Evolutionary conservation across 2,113 vertebrate species (phyloP).

Genomic region (Apodemus sylvaticus): DNA sequence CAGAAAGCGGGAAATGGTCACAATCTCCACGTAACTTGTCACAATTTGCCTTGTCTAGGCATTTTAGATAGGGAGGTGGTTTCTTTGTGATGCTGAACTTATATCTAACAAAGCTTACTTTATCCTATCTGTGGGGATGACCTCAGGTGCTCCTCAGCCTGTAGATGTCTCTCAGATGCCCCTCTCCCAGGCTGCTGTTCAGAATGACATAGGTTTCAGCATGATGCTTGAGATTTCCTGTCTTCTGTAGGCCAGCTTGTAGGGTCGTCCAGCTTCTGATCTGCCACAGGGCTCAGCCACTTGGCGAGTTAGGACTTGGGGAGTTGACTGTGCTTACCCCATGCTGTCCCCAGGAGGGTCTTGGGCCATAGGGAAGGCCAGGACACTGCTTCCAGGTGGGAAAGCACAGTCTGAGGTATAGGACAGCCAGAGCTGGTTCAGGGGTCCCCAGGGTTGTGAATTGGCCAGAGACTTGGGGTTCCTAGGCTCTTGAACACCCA

Average conservation of each 20-base stretch:
- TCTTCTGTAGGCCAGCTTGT: neutral
- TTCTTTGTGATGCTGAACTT: neutral
- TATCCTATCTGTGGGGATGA: neutral
- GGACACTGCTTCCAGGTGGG: no score
- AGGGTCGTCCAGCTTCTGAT: no score
- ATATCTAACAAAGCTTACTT: neutral
- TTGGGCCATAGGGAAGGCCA: no score
- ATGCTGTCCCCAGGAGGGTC: no score
- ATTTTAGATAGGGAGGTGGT: neutral
- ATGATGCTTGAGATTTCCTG: neutral
- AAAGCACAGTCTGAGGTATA: no score
- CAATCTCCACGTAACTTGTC: neutral
- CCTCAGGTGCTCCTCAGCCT: neutral
- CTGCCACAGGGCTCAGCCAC: no score
- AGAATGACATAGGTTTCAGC: neutral
- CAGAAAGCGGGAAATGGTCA: neutral
- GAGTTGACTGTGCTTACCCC: no score
- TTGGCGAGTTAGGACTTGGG: no score
- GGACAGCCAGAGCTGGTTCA: no score
- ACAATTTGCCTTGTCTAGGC: neutral
- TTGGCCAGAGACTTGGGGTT: no score
- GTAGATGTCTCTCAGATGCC: neutral
- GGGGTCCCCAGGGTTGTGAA: no score
- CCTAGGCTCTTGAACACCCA: no score
- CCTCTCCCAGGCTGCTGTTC: neutral